Evolutionary conservation across 2,888 invertebrate species (phyloP), one percentile per base, ranked within the genome.

Genomic region (Noctua janthe): DNA sequence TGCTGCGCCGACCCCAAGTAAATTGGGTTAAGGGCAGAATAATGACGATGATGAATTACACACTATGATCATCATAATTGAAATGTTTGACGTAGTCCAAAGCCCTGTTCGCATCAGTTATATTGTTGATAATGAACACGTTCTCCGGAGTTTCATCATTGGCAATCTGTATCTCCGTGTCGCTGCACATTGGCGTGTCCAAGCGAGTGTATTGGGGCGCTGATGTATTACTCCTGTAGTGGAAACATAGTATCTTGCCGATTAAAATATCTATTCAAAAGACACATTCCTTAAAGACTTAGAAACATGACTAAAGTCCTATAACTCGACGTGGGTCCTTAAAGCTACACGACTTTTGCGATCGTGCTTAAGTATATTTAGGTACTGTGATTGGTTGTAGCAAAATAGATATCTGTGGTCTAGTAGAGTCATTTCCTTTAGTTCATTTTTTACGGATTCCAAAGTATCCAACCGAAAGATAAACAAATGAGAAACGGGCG

Each of bases 81-180:
- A 92, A 87, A 15, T 76, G 88, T 85, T 92, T 90, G 88, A 94
- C 89, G 89, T 93, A 92, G 70, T 92, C 90, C 39, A 97, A 90
- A 13, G 97, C 96, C 71, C 91, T 94, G 20, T 93, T 94, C 0
- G 97, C 98, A 77, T 98, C 98, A 0, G 91, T 84, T 35, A 97
- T 95, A 29, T 97, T 95, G 91, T 98, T 98, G 39, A 98, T 92
- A 3, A 97, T 94, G 86, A 98, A 97, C 23, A 98, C 97, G 90
- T 98, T 98, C 2, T 94, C 93, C 1, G 95, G 96, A 0, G 92
- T 90, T 0, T 90, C 88, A 10, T 93, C 91, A 29, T 83, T 84
- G 0, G 87, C 78, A 17, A 91, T 86, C n/a, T 90, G 85, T 2
- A 91, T 87, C 62, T 93, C 92, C 0, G 90, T 85, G 11, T 91